phyloP scores from a whole-genome alignment of 53 echinoderm and acorn worm genomes.

The Echinometra lucunter region DNA sequence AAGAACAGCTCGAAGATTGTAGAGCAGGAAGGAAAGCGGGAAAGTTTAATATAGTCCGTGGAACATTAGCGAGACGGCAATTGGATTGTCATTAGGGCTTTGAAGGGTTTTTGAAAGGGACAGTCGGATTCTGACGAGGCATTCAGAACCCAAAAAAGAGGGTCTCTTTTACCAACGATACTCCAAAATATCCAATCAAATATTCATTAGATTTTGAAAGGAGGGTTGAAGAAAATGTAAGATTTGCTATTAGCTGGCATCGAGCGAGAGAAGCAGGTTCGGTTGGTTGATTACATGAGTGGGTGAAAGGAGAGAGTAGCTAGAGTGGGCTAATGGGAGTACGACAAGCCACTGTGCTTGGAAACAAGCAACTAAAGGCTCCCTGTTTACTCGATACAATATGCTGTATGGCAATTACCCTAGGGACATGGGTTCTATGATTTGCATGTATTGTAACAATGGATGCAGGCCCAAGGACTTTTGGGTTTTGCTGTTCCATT shows the following conservation, averaged over 20 bases:
- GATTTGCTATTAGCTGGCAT: slow-evolving; percentile 62
- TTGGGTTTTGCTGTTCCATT: slow-evolving; percentile 70
- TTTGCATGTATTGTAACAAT: slow-evolving; percentile 71
- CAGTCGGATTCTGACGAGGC: slow-evolving; percentile 47
- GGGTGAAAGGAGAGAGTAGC: slow-evolving; percentile 34
- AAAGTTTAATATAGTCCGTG: slow-evolving; percentile 39
- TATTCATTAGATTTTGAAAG: slow-evolving; percentile 64
- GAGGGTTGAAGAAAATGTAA: slow-evolving; percentile 32
- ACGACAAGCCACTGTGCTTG: not conserved
- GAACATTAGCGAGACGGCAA: slow-evolving; percentile 60
- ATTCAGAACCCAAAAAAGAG: slow-evolving; percentile 44
- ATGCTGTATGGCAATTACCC: slow-evolving; percentile 68
- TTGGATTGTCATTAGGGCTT: slow-evolving; percentile 71
- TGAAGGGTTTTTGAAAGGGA: slow-evolving; percentile 65
- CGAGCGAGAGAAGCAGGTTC: slow-evolving; percentile 52
- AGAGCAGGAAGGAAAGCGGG: not conserved
- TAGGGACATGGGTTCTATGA: slow-evolving; percentile 53
- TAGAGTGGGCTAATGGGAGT: slow-evolving; percentile 12
- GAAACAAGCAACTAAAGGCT: slow-evolving; percentile 32
- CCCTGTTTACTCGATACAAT: slow-evolving; percentile 69
- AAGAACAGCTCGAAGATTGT: slow-evolving; percentile 54
- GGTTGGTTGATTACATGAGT: slow-evolving; percentile 55
- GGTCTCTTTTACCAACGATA: slow-evolving; percentile 54
- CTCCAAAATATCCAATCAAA: slow-evolving; percentile 63
- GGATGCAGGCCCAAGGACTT: slow-evolving; percentile 65